Conservation (phyloP, 2,113 vertebrate genomes). For the Otocyon megalotis region DNA sequence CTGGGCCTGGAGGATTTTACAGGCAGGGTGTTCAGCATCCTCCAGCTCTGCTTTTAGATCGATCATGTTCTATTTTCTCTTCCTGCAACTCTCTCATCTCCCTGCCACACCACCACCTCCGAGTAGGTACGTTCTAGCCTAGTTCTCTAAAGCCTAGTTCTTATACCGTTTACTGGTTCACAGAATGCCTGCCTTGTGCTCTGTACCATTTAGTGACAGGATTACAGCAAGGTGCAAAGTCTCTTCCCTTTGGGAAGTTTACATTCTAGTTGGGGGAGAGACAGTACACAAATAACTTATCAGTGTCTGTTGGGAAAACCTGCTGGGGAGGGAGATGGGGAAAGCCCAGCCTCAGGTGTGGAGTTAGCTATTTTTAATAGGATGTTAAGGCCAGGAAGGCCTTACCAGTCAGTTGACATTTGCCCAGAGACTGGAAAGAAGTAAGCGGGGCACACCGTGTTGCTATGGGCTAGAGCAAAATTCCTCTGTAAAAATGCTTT, state of each 20-base stretch:
- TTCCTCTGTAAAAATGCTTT: background rate
- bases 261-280: background rate
- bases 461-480: background rate
- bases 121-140: background rate
- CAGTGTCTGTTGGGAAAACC: background rate
- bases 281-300: background rate
- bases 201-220: background rate
- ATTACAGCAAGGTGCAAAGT: background rate
- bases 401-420: background rate
- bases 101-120: background rate
- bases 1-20: background rate
- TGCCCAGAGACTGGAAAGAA: background rate
- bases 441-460: background rate
- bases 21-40: background rate
- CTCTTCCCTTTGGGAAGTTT: background rate
- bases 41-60: background rate
- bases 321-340: background rate
- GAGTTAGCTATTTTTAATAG: background rate
- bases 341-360: background rate
- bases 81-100: background rate
- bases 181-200: background rate
- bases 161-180: background rate
- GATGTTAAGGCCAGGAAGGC: background rate
- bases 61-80: background rate
- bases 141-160: constrained; percentile 1